Base-by-base conservation (phyloP, 2,888 invertebrate species). In the Metalampra italica region DNA sequence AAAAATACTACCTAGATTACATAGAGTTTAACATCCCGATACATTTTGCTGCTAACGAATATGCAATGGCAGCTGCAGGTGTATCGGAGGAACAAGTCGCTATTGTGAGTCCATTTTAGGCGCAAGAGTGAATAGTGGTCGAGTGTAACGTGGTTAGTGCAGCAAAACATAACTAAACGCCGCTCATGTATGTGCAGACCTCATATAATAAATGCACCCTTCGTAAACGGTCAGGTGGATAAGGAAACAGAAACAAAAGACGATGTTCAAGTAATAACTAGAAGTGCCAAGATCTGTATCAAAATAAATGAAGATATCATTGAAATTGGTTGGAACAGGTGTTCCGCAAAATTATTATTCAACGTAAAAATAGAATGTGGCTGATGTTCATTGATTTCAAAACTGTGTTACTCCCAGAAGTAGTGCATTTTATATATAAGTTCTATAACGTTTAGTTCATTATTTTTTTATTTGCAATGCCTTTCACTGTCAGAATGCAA, bases 151-250 rank as follows among this genome's bases (percentile, higher is more conserved):
- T 72, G 75, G 73, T 60, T 22, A 62, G 57, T 65, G 71, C 68
- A 70, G 77, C 82, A 78, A 76, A 80, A 82, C 82, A 74, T 70
- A 66, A 36, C 70, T 66, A 67, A 68, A 66, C 72, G 12, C 34
- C 43, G 22, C 44, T 37, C 14, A 34, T 41, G n/a, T 64, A 66
- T 62, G 62, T 56, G 64, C 73, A 71, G 62, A 61, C 67, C 76
- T 84, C 78, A 86, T 82, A 85, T 83, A n/a, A n/a, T n/a, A n/a
- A n/a, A 87, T 87, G 86, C 87, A 87, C 87, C 87, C 87, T 83
- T 83, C 79, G 71, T 78, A 77, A 77, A 75, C 79, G 80, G 72
- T 78, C 78, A 78, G 75, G 71, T 80, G 82, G 73, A 66, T 77
- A 69, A 75, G 75, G 74, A 76, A 71, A 71, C 59, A 66, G 74